Evolutionary conservation across 1,140 invertebrate species (phyloP), one percentile per base, ranked within the genome.

Genomic region (Calycopis cecrops): DNA sequence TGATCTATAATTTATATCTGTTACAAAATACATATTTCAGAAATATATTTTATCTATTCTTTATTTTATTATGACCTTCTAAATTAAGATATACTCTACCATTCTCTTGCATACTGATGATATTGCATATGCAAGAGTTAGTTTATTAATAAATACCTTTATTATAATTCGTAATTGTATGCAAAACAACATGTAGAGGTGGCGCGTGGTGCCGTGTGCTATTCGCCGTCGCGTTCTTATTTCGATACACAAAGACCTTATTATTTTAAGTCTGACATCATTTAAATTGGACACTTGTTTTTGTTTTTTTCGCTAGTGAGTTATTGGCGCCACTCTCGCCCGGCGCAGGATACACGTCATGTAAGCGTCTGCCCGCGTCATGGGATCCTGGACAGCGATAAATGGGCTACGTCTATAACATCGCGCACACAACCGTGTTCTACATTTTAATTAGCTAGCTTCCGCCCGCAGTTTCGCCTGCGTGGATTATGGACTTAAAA

Each of bases 281-380:
- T 44, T 44, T 44, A 16, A 44, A 44, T 16, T 44, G 17, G 40
- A 44, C 21, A 28, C 21, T 28, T 28, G 21, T 28, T 16, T 14
- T 10, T 3, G 9, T 44, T 44, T 44, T 44, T 44, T 44, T 16
- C 6, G 6, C 4, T 6, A 28, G 21, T 6, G 21, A 28, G 21
- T 28, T 28, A 18, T 16, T 44, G 40, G 40, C 40, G 40, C 40
- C 40, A 44, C 40, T 44, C 12, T 28, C 21, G 21, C 21, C 21
- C 2, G 21, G 14, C 40, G 16, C 40, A 44, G 40, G 40, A 44
- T 16, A 44, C 40, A 12, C 40, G 40, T 44, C 40, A 44, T 44
- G 40, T 44, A 44, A 44, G 17, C 40, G 40, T 44, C 40, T 44
- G 14, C 9, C 6, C 17, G 40, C 40, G 40, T 44, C 40, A 44